Percentiles rank a stretch among this genome's conserved stretches.
Conservation (phyloP, 2,113 vertebrate genomes). For the Gobiocypris rarus region DNA sequence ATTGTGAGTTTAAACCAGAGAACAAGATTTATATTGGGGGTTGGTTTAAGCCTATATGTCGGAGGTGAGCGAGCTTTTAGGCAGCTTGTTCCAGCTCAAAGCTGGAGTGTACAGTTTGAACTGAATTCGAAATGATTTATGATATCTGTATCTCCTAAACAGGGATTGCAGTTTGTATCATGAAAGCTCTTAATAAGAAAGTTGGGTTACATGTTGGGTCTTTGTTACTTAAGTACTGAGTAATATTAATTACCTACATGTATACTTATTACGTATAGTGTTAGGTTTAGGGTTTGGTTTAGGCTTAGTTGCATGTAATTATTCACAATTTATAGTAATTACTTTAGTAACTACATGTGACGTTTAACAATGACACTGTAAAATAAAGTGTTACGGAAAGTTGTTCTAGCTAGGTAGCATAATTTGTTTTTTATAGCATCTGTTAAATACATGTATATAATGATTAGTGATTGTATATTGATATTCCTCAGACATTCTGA, state of each 20-base stretch:
- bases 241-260: too few species aligned
- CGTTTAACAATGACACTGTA: too few species aligned
- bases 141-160: not conserved
- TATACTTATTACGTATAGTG: too few species aligned
- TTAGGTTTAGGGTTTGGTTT: too few species aligned
- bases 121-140: not conserved
- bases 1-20: slow-evolving; percentile 49
- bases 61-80: not conserved
- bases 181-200: not conserved
- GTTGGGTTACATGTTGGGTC: too few species aligned
- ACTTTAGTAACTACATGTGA: too few species aligned
- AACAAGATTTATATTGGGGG: slow-evolving; percentile 46
- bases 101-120: too few species aligned
- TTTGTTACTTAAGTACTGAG: too few species aligned
- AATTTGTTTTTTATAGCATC: not conserved
- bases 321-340: too few species aligned
- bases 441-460: not conserved
- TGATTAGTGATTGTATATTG: not conserved
- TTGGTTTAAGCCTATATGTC: not conserved
- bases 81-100: not conserved
- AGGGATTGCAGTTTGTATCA: not conserved
- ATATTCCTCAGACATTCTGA: not conserved
- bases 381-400: not conserved
- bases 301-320: too few species aligned
- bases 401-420: not conserved